A percentile compares a stretch with the other conserved stretches of the same genome.
Evolutionary conservation across 2,888 invertebrate species (phyloP).

Genomic region (Neocrepidodera transversa): DNA sequence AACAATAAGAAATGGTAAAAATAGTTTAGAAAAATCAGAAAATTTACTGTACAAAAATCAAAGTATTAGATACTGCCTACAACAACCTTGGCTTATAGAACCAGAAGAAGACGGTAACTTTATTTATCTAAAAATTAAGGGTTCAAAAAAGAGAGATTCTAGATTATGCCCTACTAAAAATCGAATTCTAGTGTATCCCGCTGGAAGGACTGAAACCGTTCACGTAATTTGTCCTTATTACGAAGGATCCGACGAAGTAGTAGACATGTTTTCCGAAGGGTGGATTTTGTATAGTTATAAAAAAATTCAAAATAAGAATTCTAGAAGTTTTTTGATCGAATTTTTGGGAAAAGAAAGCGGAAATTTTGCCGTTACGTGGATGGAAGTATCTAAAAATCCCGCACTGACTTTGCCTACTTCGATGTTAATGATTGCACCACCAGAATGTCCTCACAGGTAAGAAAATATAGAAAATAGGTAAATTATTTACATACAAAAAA

Average conservation of each 20-base stretch:
- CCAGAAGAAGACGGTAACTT: constrained; percentile 77
- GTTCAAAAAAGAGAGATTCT: constrained; percentile 62
- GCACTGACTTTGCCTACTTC: constrained; percentile 63
- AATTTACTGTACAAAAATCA: constrained; percentile 64
- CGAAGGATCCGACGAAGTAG: constrained; percentile 59
- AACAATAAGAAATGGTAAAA: constrained; percentile 69
- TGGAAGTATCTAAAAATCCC: constrained; percentile 76
- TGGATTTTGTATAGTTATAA: constrained; percentile 56
- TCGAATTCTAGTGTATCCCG: constrained; percentile 75
- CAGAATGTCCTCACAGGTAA: constrained; percentile 77
- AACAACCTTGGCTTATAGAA: constrained; percentile 80
- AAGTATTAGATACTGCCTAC: constrained; percentile 65
- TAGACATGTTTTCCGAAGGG: constrained; percentile 77
- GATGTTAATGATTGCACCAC: constrained; percentile 63
- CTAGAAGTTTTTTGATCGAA: constrained; percentile 77
- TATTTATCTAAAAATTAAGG: constrained; percentile 74
- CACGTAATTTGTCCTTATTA: constrained; percentile 72
- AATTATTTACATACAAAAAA: too few relatives aligned
- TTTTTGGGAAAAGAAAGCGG: constrained; percentile 77
- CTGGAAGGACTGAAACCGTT: constrained; percentile 68
- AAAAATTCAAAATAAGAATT: constrained; percentile 61
- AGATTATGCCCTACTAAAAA: constrained; percentile 72
- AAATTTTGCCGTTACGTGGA: constrained; percentile 78
- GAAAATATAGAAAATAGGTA: too few relatives aligned
- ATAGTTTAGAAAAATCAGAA: constrained; percentile 55